Percentiles rank a stretch among this genome's conserved stretches.
Evolutionary conservation across 2,797 vertebrate species (phyloP).

Genomic region (Iguana delicatissima): DNA sequence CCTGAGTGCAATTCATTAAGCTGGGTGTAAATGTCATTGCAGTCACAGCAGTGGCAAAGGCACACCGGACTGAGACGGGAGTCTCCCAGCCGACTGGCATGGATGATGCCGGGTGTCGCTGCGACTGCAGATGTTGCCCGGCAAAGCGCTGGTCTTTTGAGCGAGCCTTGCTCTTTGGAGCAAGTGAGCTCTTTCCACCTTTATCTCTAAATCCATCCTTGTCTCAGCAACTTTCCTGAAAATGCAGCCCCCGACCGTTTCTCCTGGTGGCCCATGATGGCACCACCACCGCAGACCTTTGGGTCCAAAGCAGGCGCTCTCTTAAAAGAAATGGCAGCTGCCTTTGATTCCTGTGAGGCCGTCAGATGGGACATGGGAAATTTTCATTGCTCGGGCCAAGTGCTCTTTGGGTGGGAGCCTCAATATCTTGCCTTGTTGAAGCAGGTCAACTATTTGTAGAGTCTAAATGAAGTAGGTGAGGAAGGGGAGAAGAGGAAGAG

Average conservation of each 20-base stretch:
- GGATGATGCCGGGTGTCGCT: background rate
- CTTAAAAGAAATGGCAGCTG: too few relatives aligned
- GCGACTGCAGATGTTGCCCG: background rate
- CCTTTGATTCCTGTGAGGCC: background rate
- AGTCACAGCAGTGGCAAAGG: fast-evolving
- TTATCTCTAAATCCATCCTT: background rate
- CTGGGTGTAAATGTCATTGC: background rate
- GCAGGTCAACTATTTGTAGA: slow-evolving; percentile 1
- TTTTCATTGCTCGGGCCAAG: background rate
- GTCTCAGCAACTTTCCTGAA: background rate
- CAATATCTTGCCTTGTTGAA: background rate
- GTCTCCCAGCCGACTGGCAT: background rate
- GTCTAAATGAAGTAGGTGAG: background rate
- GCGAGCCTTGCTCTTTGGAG: background rate
- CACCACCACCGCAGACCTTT: background rate
- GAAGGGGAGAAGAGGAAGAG: background rate
- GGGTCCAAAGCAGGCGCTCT: background rate
- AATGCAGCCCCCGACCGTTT: background rate
- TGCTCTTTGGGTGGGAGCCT: background rate
- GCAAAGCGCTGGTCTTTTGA: background rate
- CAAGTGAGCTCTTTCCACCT: background rate
- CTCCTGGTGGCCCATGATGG: background rate
- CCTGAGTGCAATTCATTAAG: background rate
- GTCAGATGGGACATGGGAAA: background rate
- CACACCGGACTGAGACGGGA: fast-evolving